Conservation (phyloP, 2,113 vertebrate species). For the Struthidea cinerea region DNA sequence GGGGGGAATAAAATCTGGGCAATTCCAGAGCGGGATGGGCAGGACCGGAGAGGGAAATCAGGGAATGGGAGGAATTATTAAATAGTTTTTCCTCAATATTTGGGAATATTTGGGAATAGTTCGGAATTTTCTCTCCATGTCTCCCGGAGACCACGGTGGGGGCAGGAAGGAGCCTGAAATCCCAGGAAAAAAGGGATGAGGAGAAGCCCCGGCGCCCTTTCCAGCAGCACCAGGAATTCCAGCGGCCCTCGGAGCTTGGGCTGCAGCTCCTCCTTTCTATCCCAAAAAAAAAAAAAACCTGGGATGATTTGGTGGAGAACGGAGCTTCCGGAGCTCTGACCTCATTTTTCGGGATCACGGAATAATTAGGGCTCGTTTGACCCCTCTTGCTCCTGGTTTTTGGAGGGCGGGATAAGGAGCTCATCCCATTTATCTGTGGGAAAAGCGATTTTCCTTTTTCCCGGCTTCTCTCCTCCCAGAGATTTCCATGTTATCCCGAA, state of each 20-base stretch:
- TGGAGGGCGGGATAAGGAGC: background rate
- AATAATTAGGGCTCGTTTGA: background rate
- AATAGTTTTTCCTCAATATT: background rate
- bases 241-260: background rate
- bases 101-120: background rate
- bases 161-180: background rate
- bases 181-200: background rate
- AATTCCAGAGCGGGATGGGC: background rate
- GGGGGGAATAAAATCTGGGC: background rate
- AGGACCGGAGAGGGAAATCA: background rate
- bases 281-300: accelerated
- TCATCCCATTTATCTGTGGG: background rate
- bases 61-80: background rate
- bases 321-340: background rate
- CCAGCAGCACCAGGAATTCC: background rate
- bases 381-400: background rate
- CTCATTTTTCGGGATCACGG: background rate
- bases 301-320: background rate
- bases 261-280: background rate
- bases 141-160: background rate
- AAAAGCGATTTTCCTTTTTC: background rate
- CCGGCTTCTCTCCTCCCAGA: background rate
- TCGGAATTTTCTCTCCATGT: background rate
- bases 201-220: accelerated
- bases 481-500: background rate